Evolutionary conservation across 2,113 vertebrate species (phyloP), one percentile per base, ranked within the genome.

Genomic region (Coreoperca whiteheadi): DNA sequence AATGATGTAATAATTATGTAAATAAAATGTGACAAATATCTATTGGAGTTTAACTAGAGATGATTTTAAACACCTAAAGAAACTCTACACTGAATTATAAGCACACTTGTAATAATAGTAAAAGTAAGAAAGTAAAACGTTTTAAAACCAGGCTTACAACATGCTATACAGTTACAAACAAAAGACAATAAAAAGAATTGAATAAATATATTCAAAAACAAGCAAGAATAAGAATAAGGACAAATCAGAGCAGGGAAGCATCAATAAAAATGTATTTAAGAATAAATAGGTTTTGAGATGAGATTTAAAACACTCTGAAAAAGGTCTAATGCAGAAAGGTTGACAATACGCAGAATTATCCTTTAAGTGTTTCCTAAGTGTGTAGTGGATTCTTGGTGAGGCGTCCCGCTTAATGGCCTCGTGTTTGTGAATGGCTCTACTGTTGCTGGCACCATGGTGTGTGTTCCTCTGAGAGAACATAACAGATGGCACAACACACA

Each of bases 401-500:
- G 23, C 1, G n/a, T 86, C 76, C 76, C 64, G 77, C 70, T 83
- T 85, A 70, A 85, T 70, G 51, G 69, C 56, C 68, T 85, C 10
- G 48, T 86, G 82, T 87, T 92, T 92, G 87, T 94, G 93, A 94
- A 94, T 94, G 92, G 86, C 74, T 88, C 71, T 34, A 25, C 73
- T 81, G 87, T 72, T 74, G 84, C 65, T 67, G 83, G 74, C 87
- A 86, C 88, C 83, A 80, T 84, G 86, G 86, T 56, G 88, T 70
- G 87, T 93, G 92, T 92, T 94, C 92, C 81, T 91, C 84, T 84
- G 84, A 92, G 83, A 90, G 92, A 91, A 95, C 93, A 95, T 70
- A 94, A 90, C 95, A 96, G 95, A 96, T 95, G 95, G 95, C 87
- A 78, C 78, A 72, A 85, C 92, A 91, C 91, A 91, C 85, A 90